These are phyloP conservation scores for Chrysina gloriosa DNA, from an alignment of 2,888 invertebrate genomes.

Conservation along the genomic window DNA sequence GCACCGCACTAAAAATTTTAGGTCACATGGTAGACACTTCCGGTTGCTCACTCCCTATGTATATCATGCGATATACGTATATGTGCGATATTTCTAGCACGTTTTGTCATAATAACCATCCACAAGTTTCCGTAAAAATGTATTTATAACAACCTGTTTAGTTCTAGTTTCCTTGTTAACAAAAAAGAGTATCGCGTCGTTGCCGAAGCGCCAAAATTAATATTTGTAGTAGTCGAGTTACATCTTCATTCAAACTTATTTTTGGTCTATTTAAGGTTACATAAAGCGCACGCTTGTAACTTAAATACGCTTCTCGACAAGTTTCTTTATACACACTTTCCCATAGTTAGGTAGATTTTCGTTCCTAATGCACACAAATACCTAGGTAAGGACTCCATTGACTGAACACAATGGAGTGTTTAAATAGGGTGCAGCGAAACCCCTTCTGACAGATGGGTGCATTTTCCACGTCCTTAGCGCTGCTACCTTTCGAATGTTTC, in stretches of 20 bases:
- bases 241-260: neutral
- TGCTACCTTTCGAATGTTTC: too few species aligned
- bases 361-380: slow-evolving; percentile 32
- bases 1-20: too few species aligned
- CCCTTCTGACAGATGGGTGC: slow-evolving; percentile 28
- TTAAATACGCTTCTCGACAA: slow-evolving; percentile 23
- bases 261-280: slow-evolving; percentile 14
- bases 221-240: neutral
- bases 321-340: slow-evolving; percentile 23
- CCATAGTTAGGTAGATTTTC: slow-evolving; percentile 36
- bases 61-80: too few species aligned
- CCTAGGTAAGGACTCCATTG: slow-evolving; percentile 32
- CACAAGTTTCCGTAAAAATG: too few species aligned
- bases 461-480: slow-evolving; percentile 10
- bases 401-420: slow-evolving; percentile 30
- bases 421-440: slow-evolving; percentile 28
- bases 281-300: slow-evolving; percentile 16
- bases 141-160: too few species aligned
- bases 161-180: too few species aligned
- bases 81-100: too few species aligned
- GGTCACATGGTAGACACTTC: too few species aligned
- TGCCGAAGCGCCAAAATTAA: neutral
- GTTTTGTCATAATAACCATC: too few species aligned
- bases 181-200: too few species aligned
- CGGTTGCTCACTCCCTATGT: too few species aligned